Base-by-base conservation (phyloP, 1,140 invertebrate genomes). In the Neodiprion virginianus region DNA sequence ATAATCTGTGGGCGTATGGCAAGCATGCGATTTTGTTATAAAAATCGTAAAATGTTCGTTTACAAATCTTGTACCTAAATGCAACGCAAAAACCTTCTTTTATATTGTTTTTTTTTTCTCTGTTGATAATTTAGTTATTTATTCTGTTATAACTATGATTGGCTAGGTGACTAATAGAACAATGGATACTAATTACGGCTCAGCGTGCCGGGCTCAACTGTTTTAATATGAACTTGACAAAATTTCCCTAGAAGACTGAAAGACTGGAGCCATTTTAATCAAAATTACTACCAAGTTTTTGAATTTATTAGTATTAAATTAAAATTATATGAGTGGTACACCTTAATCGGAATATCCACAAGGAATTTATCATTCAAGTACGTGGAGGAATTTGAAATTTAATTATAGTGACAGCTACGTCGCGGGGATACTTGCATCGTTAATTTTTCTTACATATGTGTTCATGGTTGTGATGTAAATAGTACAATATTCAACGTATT, bases 231-330 rank as follows among this genome's bases (percentile, higher is more conserved):
- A 17, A 61, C 82, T 75, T 80, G 77, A 79, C 77, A 82, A 83
- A 82, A 74, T 21, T 79, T 83, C 75, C 71, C 72, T 72, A 76
- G 80, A 86, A 88, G 86, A 88, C 86, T 88, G 85, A 88, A 79
- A 79, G 75, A 81, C 80, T 78, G 85, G 86, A 85, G 84, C 85
- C 86, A 86, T 82, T 83, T 83, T 66, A 71, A 80, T 79, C 48
- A 14, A 78, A 80, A 61, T 61, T 61, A 61, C 53, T 61, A 17
- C 8, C 53, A 61, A 61, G 53, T 61, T 61, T 61, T 61, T 8
- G 53, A 61, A 61, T 61, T 61, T 61, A 61, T 61, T 61, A 61
- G 53, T 14, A 12, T 61, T 61, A 61, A 61, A 17, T 78, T 78
- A 71, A 69, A 76, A 77, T 67, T 70, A 71, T 75, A 70, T 12